Percentiles rank a stretch among this genome's conserved stretches.
phyloP scores from a whole-genome alignment of 2,888 invertebrate genomes.

The Euplexia lucipara region DNA sequence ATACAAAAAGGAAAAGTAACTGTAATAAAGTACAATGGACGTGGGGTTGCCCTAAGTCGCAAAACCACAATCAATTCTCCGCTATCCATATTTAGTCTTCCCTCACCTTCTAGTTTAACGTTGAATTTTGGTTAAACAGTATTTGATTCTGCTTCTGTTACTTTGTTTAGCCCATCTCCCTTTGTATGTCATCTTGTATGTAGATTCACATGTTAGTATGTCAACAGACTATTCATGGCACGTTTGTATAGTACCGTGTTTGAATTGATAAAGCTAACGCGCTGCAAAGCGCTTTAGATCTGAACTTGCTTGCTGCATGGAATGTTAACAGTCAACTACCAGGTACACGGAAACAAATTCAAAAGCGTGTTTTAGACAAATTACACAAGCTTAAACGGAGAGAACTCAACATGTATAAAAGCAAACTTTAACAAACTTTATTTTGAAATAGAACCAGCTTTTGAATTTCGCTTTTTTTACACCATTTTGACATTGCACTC shows the following conservation, averaged over 20 bases:
- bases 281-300: constrained; percentile 11
- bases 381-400: neutral
- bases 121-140: neutral
- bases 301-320: constrained; percentile 37
- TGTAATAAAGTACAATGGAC: too few relatives aligned
- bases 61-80: neutral
- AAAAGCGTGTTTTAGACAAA: constrained; percentile 28
- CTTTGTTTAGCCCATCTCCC: neutral
- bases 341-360: constrained; percentile 36
- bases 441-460: neutral
- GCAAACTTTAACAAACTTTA: neutral
- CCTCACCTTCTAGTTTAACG: too few relatives aligned
- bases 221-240: constrained; percentile 9
- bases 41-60: neutral
- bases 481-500: constrained; percentile 39
- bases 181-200: neutral
- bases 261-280: neutral
- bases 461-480: constrained; percentile 13
- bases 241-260: neutral
- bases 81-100: neutral
- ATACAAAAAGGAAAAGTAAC: too few relatives aligned
- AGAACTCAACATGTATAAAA: neutral
- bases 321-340: neutral
- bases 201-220: constrained; percentile 9
- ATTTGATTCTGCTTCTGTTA: neutral